These are phyloP conservation scores for Pseudeuparius sepicola DNA, from an alignment of 2,888 invertebrate species.

Conservation along the genomic window DNA sequence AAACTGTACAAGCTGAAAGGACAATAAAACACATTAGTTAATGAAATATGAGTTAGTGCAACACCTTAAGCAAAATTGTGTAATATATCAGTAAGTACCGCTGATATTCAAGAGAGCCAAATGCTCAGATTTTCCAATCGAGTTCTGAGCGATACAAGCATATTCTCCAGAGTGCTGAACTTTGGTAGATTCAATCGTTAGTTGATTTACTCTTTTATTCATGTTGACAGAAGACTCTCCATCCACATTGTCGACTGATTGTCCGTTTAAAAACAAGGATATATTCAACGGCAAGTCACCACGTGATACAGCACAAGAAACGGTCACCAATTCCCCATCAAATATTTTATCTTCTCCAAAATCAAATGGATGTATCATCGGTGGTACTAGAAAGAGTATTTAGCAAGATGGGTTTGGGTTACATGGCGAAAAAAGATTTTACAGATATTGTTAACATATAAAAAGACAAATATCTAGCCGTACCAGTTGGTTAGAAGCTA, in stretches of 20 bases:
- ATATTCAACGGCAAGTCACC: constrained; percentile 52
- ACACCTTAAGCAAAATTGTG: too few relatives aligned
- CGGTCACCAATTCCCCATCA: constrained; percentile 53
- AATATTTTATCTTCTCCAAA: constrained; percentile 43
- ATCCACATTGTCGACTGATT: constrained; percentile 29
- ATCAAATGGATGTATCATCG: constrained; percentile 40
- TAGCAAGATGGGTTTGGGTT: constrained; percentile 6
- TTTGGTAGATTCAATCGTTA: constrained; percentile 43
- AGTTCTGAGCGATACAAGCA: constrained; percentile 54
- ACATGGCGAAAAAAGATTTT: neutral
- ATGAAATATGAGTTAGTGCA: too few relatives aligned
- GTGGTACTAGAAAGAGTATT: constrained; percentile 30
- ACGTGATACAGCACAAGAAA: constrained; percentile 52
- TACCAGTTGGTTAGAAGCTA: too few relatives aligned
- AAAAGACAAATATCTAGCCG: constrained; percentile 44
- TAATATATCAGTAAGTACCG: constrained; percentile 44
- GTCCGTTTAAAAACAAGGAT: constrained; percentile 35
- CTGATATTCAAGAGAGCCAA: constrained; percentile 57
- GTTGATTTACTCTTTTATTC: constrained; percentile 41
- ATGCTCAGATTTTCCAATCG: constrained; percentile 54
- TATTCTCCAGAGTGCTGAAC: constrained; percentile 43
- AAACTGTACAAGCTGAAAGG: too few relatives aligned
- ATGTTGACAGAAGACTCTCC: constrained; percentile 36
- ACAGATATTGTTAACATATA: constrained; percentile 27
- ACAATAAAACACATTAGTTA: too few relatives aligned